phyloP scores from a whole-genome alignment of 2,113 vertebrate species.

The Microcebus lehilahytsara region DNA sequence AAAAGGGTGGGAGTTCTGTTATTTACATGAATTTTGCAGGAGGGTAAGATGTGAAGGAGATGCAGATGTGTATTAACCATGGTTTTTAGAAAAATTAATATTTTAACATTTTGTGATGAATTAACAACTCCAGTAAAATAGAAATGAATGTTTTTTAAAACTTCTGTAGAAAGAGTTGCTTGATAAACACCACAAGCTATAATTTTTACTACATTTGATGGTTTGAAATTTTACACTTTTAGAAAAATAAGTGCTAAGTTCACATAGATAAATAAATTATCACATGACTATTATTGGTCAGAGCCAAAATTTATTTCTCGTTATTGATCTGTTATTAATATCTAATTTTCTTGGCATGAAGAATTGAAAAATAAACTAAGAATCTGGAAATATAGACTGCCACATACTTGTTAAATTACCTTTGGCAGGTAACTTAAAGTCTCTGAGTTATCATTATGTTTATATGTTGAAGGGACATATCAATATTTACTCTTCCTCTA shows the following conservation, averaged over 20 bases:
- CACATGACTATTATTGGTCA: neutral
- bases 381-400: neutral
- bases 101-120: neutral
- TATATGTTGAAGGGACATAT: neutral
- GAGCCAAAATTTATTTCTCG: conserved; percentile 29
- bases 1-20: neutral
- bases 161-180: neutral
- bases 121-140: conserved; percentile 7
- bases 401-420: neutral
- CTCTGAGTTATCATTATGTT: neutral
- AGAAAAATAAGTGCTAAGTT: neutral
- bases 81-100: neutral
- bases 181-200: neutral
- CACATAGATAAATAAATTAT: neutral
- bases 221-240: neutral
- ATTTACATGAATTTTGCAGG: neutral
- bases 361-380: neutral
- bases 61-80: neutral
- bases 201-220: neutral
- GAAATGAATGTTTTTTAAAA: neutral
- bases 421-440: neutral
- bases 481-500: neutral
- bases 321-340: neutral
- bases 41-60: neutral
- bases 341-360: conserved; percentile 4